Base-by-base conservation (phyloP, 2,888 invertebrate genomes). In the Cinara cedri region DNA sequence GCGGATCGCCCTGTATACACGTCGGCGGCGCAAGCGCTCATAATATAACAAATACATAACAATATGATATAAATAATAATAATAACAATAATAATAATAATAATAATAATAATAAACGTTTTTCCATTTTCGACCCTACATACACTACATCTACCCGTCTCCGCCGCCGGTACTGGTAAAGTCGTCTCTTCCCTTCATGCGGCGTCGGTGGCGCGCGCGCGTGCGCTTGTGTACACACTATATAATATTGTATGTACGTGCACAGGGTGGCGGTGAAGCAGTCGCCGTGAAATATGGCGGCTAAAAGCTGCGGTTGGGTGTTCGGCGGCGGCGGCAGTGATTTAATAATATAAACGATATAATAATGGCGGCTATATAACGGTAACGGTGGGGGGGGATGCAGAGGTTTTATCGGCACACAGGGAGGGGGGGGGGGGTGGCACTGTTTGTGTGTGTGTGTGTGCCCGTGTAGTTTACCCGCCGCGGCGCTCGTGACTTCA, bases 221-320 rank as follows among this genome's bases (percentile, higher is more conserved):
- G 19, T 10, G n/a, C 14, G 1, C 42, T 34, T 11, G 42, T 13
- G 19, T 46, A 1, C 44, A 16, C 1, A 21, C 14, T 24, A 11
- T 24, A 11, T 9, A 19, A 10, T 55, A 19, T 55, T n/a, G 14
- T 4, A 1, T 16, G 16, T 51, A 34, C 4, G 34, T 2, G 8
- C 54, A 46, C 54, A 46, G 34, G 26, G 34, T 34, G 19, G 63
- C 63, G 60, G 72, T 8, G 34, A 3, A 19, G 62, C 62, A 34
- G 62, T 72, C 75, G 66, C 68, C 60, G 78, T 68, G 78, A 78
- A 78, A 78, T 78, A 78, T 78, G 78, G 78, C 78, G 78, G 68
- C 68, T 60, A 78, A 78, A 78, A 78, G 78, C 68, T 78, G 78
- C 49, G 78, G 78, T 78, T 78, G 78, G 78, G 60, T 62, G 78